These are phyloP conservation scores for Tapirus terrestris DNA, from an alignment of 2,113 vertebrate genomes.

Conservation along the genomic window DNA sequence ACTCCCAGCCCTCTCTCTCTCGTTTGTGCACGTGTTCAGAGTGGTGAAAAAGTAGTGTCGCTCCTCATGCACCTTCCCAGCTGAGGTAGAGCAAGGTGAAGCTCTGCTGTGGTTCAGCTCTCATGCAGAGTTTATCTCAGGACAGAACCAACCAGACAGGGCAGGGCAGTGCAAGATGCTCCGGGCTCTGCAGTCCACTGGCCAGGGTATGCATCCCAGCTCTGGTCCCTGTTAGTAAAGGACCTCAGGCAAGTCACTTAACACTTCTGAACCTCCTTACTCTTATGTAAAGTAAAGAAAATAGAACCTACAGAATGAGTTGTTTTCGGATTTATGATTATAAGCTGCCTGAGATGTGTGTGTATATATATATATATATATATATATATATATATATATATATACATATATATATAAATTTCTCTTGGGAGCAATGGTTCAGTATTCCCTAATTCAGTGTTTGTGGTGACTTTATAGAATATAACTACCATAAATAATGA, in stretches of 20 bases:
- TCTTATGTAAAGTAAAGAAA: background rate
- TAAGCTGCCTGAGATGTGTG: background rate
- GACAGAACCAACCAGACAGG: background rate
- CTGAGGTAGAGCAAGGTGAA: background rate
- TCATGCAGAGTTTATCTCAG: background rate
- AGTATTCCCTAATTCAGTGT: background rate
- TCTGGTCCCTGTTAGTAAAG: background rate
- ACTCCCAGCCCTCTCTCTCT: no score
- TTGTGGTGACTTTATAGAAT: background rate
- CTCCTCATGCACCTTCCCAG: background rate
- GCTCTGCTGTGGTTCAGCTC: background rate
- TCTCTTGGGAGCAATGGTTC: background rate
- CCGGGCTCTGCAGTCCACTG: rapidly evolving
- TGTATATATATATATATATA: background rate
- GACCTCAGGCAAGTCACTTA: background rate
- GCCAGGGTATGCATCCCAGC: background rate
- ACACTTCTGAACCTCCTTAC: background rate
- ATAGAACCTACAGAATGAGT: background rate
- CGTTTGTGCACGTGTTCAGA: no score
- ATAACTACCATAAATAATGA: background rate
- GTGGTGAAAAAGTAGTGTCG: background rate
- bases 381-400: background rate
- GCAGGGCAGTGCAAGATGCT: background rate
- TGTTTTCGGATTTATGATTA: background rate
- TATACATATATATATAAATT: background rate